phyloP scores from a whole-genome alignment of 2,888 invertebrate genomes.

The Sinelater perroti region DNA sequence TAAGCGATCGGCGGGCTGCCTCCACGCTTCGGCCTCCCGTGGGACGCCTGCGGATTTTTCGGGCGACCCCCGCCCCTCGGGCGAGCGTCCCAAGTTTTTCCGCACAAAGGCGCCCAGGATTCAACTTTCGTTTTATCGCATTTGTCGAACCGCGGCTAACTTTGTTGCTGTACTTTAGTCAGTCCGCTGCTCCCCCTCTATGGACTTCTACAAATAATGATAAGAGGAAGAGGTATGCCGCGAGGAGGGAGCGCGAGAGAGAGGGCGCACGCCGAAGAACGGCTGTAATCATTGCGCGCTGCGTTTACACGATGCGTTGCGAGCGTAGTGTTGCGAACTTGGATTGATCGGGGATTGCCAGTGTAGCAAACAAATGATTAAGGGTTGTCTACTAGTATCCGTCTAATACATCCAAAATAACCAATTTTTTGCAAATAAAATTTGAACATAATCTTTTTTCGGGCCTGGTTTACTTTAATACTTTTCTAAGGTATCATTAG shows the following conservation, averaged over 20 bases:
- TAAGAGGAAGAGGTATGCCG: slow-evolving; percentile 23
- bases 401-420: too few relatives aligned
- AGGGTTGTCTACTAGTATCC: too few relatives aligned
- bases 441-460: too few relatives aligned
- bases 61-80: slow-evolving; percentile 22
- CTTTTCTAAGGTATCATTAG: too few relatives aligned
- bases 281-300: slow-evolving; percentile 27
- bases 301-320: slow-evolving; percentile 14
- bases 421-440: too few relatives aligned
- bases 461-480: too few relatives aligned
- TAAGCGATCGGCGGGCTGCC: too few relatives aligned
- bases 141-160: slow-evolving; percentile 31
- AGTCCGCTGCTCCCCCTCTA: slow-evolving; percentile 24
- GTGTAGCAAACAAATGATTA: too few relatives aligned
- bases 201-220: slow-evolving; percentile 26
- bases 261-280: slow-evolving; percentile 23
- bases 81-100: slow-evolving; percentile 16
- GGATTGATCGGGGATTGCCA: too few relatives aligned
- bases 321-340: too few relatives aligned
- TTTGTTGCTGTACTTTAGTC: slow-evolving; percentile 30
- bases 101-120: slow-evolving; percentile 8
- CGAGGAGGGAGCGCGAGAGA: slow-evolving; percentile 20
- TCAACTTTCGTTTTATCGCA: slow-evolving; percentile 35
- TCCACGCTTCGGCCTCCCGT: too few relatives aligned
- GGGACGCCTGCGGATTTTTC: too few relatives aligned